Conservation (phyloP, 1,140 invertebrate species). For the Procambarus clarkii region DNA sequence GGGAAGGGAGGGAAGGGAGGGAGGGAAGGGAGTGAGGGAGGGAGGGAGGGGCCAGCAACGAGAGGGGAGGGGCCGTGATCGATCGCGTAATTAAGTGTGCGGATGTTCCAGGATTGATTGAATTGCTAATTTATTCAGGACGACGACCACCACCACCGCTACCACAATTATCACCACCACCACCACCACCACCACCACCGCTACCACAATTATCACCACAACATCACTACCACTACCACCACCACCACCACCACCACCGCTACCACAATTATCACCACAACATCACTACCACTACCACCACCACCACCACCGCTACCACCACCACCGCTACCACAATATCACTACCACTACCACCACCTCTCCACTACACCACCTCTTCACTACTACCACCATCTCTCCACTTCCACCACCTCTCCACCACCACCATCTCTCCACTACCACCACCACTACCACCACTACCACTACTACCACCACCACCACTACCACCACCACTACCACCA, state of each 20-base stretch:
- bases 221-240: neutral
- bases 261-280: too few relatives aligned
- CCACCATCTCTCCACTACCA: too few relatives aligned
- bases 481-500: neutral
- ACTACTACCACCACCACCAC: neutral
- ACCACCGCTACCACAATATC: neutral
- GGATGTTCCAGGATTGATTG: slow-evolving; percentile 59
- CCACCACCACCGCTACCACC: neutral
- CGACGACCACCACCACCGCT: neutral
- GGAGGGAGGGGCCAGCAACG: neutral
- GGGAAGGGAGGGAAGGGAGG: neutral
- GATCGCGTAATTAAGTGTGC: slow-evolving; percentile 59
- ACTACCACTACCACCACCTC: too few relatives aligned
- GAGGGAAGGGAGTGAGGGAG: neutral
- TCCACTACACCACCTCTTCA: too few relatives aligned
- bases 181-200: neutral
- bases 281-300: neutral
- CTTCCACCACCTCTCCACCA: too few relatives aligned
- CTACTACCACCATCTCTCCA: too few relatives aligned
- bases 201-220: neutral
- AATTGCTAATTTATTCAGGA: slow-evolving; percentile 62
- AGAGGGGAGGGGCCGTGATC: slow-evolving; percentile 35
- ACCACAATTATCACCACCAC: neutral
- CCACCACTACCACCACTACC: neutral
- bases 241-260: neutral